Percentiles rank a stretch among this genome's conserved stretches.
These are phyloP conservation scores for Lathamus discolor DNA, from an alignment of 2,113 vertebrate species.

Conservation along the genomic window DNA sequence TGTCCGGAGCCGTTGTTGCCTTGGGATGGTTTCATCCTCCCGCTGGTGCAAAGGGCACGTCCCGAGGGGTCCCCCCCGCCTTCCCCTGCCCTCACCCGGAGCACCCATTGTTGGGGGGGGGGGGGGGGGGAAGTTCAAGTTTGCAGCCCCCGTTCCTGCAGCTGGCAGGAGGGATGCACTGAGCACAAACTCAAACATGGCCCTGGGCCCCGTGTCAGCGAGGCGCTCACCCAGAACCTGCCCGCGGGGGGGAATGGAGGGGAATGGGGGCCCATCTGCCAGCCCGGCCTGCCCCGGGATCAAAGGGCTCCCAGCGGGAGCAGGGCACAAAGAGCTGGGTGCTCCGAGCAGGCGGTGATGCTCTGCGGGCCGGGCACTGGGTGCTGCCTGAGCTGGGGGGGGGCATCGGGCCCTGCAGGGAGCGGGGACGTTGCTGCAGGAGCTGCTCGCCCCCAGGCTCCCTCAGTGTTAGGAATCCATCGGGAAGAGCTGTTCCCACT, in stretches of 20 bases:
- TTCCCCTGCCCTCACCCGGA: neutral
- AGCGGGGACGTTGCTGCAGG: no score
- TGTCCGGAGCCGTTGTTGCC: neutral
- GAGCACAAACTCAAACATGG: constrained; percentile 69
- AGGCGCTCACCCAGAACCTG: constrained; percentile 73
- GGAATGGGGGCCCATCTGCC: constrained; percentile 63
- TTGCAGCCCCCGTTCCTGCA: constrained; percentile 47
- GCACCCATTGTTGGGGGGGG: constrained; percentile 22
- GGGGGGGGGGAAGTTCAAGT: constrained; percentile 46
- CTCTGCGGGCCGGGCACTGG: neutral
- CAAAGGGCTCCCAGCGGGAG: neutral
- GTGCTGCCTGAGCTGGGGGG: no score
- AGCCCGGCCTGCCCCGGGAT: neutral
- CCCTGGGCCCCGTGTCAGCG: constrained; percentile 52
- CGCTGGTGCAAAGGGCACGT: neutral
- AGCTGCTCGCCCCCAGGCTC: no score
- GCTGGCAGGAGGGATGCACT: constrained; percentile 36
- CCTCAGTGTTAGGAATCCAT: neutral
- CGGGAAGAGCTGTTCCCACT: neutral
- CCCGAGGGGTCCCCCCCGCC: neutral
- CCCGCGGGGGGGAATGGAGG: constrained; percentile 32
- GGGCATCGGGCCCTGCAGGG: no score
- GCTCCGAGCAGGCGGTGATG: neutral
- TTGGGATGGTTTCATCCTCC: neutral
- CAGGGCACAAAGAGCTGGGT: neutral